Base-by-base conservation (phyloP, 2,113 vertebrate genomes). In the Chaetorhynchus papuensis region DNA sequence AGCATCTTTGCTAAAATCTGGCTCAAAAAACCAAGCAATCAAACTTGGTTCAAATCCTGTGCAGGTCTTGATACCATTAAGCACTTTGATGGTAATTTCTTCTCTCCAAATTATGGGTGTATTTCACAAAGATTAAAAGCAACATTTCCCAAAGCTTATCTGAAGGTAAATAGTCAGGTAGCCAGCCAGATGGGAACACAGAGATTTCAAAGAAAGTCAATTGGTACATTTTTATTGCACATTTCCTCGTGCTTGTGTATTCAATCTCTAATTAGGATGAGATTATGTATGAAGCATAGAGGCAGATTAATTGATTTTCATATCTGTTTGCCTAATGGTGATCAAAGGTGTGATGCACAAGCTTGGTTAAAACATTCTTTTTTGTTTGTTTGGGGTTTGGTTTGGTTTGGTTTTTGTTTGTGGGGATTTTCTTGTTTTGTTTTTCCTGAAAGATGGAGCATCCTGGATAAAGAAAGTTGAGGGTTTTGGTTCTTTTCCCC, bases 401-500 rank as follows among this genome's bases (percentile, higher is more conserved):
- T 56, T 31, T 7, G 5, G 4, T 47, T 19, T 15, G 5, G 3
- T 33, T 53, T 74, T 37, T 20, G 6, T 70, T 41, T 79, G 7
- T 39, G 20, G 15, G 3, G 9, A 0, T 18, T 17, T 45, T 26
- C 28, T 39, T 26, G 15, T 65, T 83, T 39, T 27, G 7, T 23
- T 80, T 26, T 53, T 57, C 49, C 44, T 27, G 37, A 81, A 39
- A 44, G 24, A 11, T n/a, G 23, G 19, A 37, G 15, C 37, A 42
- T 65, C n/a, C 28, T 50, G 19, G 2, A 20, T 66, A 68, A 91
- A 68, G 27, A 21, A 83, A 4, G 6, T 61, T 86, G 22, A 72
- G 28, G 11, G 5, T 0, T 42, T 70, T 15, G 4, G 1, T 0
- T 13, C 10, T 23, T 35, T 45, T 21, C 0, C 8, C 10, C 6